Evolutionary conservation across 1,140 invertebrate genomes (phyloP).

Genomic region (Bombyx mori): ASM3026992v2 NC_085110.1:12825001-12825500

Average conservation of each 20-base stretch:
- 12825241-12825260: constrained; percentile 51
- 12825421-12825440: constrained; percentile 5
- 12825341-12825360: constrained; percentile 38
- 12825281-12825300: constrained; percentile 11
- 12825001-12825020: constrained; percentile 74
- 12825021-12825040: constrained; percentile 74
- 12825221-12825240: constrained; percentile 57
- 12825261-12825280: constrained; percentile 24
- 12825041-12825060: neutral
- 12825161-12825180: constrained; percentile 21
- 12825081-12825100: neutral
- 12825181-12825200: constrained; percentile 58
- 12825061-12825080: neutral
- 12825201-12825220: constrained; percentile 48
- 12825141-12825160: too few species aligned
- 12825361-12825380: constrained; percentile 75
- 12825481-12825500: neutral
- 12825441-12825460: constrained; percentile 7
- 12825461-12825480: neutral
- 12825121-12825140: neutral
- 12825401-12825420: constrained; percentile 76
- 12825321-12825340: constrained; percentile 41
- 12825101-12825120: constrained; percentile 3
- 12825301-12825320: constrained; percentile 26
- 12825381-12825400: constrained; percentile 80